Conservation (phyloP, 1,140 invertebrate genomes). For the Anagrus nilaparvatae region DNA sequence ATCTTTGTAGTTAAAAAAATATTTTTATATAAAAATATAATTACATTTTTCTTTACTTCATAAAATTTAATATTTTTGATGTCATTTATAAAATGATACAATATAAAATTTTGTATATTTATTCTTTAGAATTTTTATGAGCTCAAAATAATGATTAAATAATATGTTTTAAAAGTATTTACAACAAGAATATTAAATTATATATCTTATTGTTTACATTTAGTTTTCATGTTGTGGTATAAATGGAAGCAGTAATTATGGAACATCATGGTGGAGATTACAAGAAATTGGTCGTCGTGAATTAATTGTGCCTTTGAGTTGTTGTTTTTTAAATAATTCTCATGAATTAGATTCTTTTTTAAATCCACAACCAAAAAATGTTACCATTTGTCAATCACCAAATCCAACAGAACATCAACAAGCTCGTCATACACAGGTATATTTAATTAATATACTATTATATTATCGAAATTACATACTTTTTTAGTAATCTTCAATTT, state of each 20-base stretch:
- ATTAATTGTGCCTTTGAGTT: slow-evolving; percentile 65
- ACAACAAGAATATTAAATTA: slow-evolving; percentile 11
- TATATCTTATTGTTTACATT: slow-evolving; percentile 14
- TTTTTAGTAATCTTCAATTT: too few species aligned
- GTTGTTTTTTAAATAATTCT: slow-evolving; percentile 60
- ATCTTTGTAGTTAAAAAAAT: too few species aligned
- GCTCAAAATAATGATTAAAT: too few species aligned
- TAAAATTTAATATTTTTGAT: too few species aligned
- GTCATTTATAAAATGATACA: too few species aligned
- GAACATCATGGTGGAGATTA: slow-evolving; percentile 70
- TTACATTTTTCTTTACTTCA: too few species aligned
- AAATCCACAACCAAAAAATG: slow-evolving; percentile 64
- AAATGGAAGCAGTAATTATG: slow-evolving; percentile 66
- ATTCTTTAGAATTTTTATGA: too few species aligned
- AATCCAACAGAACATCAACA: slow-evolving; percentile 48
- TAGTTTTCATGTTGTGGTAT: slow-evolving; percentile 79
- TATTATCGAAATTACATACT: neutral
- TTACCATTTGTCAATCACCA: slow-evolving; percentile 58
- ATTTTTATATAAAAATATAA: too few species aligned
- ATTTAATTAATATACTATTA: too few species aligned
- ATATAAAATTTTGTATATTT: too few species aligned
- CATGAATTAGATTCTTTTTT: slow-evolving; percentile 52
- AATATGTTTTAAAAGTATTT: too few species aligned
- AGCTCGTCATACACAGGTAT: slow-evolving; percentile 52
- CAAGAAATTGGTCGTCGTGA: slow-evolving; percentile 58